Base-by-base conservation (phyloP, 2,888 invertebrate species). In the Synanthedon formicaeformis region DNA sequence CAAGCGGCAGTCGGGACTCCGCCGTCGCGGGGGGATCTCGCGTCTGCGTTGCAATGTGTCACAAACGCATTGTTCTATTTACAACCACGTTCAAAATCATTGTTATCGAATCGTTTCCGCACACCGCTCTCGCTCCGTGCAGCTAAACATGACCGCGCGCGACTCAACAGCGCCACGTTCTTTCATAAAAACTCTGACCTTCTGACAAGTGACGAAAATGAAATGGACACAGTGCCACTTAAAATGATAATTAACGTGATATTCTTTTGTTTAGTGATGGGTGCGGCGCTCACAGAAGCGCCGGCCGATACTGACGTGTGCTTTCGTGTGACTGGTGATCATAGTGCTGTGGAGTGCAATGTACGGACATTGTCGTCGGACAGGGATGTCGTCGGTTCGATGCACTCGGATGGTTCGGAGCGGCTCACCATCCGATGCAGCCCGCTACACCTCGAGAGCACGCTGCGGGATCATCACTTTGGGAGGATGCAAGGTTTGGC, bases 351-450 rank as follows among this genome's bases (percentile, higher is more conserved):
- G 77, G 77, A 81, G 69, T 95, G 94, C 81, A 89, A 90, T 63
- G 88, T 94, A 66, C 89, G 92, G 64, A 90, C 92, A 63, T 89
- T 94, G 73, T 93, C 93, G 68, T 89, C 91, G 55, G 90, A 91
- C 68, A 89, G 90, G 59, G 90, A 92, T 61, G 92, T 91, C 68
- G 86, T 90, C 69, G 90, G 89, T 78, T 78, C 84, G 79, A 85
- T 89, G 72, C 83, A 92, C 68, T 74, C 78, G 69, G 95, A 95
- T 73, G 93, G 94, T 57, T 93, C 94, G 59, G 90, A 92, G 63
- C 90, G 91, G 67, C 88, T 96, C 61, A 90, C 91, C 62, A 89
- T 96, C 62, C 90, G 90, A 61, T 96, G 96, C 85, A 92, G 91
- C 75, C 68, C 78, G 64, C 70, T 69, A 55, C 72, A 69, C 54